Evolutionary conservation across 2,888 invertebrate species (phyloP).

Genomic region (Caenorhabditis panamensis): DNA sequence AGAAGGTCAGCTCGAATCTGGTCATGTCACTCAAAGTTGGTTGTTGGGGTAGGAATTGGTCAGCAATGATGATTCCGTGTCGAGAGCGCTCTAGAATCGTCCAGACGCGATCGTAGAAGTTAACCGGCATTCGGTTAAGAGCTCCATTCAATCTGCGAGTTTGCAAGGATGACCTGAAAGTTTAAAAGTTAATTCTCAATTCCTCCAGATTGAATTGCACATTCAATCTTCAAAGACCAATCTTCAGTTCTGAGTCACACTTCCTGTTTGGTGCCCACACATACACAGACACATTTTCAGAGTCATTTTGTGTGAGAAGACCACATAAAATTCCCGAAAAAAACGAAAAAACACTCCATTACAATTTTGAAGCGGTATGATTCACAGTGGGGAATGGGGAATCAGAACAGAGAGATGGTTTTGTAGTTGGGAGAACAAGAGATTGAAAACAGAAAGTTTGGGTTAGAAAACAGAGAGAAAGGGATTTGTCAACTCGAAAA

Average conservation of each 20-base stretch:
- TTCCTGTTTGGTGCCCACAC: conserved; percentile 26
- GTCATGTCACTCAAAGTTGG: conserved; percentile 97
- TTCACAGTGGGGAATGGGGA: not conserved
- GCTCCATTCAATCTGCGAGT: conserved; percentile 95
- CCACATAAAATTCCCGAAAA: conserved; percentile 16
- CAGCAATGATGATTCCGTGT: conserved; percentile 88
- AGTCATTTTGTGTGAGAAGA: conserved; percentile 33
- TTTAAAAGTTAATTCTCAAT: no score
- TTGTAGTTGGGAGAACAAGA: conserved; percentile 5
- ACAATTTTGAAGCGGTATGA: not conserved
- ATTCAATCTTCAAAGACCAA: conserved; percentile 6
- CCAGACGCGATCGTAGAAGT: conserved; percentile 97
- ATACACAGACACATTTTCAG: conserved; percentile 4
- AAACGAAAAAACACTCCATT: no score
- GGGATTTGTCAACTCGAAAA: conserved; percentile 9
- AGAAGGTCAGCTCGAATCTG: conserved; percentile 95
- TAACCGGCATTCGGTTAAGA: conserved; percentile 93
- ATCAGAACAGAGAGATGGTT: not conserved
- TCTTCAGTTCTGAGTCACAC: conserved; percentile 9
- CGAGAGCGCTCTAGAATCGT: conserved; percentile 92
- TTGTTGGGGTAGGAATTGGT: conserved; percentile 90
- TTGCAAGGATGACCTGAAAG: conserved; percentile 86
- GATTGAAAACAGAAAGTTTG: conserved; percentile 32
- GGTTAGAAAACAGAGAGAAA: no score
- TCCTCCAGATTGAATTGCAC: no score